These are phyloP conservation scores for Andrena praecox DNA, from an alignment of 2,888 invertebrate species.

Conservation along the genomic window DNA sequence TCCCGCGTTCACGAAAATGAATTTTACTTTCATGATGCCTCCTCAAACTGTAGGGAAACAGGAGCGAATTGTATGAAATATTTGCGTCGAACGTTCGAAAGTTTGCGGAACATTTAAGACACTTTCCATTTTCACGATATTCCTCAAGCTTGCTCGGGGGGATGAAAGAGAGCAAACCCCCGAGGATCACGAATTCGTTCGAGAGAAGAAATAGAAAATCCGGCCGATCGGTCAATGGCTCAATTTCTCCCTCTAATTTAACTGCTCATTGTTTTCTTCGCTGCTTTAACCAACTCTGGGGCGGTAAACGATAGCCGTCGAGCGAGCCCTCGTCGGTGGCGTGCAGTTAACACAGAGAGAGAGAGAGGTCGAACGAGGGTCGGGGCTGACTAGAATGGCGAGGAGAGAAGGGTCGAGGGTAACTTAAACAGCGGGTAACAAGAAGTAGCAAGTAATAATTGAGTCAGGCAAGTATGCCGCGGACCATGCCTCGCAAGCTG, in stretches of 20 bases:
- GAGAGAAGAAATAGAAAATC: conserved; percentile 14
- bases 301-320: conserved; percentile 18
- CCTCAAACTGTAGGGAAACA: neutral
- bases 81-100: neutral
- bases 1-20: neutral
- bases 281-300: neutral
- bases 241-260: neutral
- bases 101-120: conserved; percentile 5
- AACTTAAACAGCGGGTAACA: conserved; percentile 80
- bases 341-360: conserved; percentile 31
- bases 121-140: neutral
- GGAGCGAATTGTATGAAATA: neutral
- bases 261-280: neutral
- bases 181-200: too few relatives aligned
- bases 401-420: conserved; percentile 51
- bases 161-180: too few relatives aligned
- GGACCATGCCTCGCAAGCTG: conserved; percentile 54
- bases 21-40: neutral
- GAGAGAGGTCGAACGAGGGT: conserved; percentile 8
- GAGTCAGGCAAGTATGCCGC: conserved; percentile 77
- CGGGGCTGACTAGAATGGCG: conserved; percentile 50
- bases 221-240: neutral
- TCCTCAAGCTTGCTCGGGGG: too few relatives aligned
- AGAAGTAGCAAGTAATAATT: conserved; percentile 81
- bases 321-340: conserved; percentile 16